Percentiles rank a stretch among this genome's conserved stretches.
These are phyloP conservation scores for Sylvilagus bachmani DNA, from an alignment of 2,113 vertebrate genomes.

Conservation along the genomic window DNA sequence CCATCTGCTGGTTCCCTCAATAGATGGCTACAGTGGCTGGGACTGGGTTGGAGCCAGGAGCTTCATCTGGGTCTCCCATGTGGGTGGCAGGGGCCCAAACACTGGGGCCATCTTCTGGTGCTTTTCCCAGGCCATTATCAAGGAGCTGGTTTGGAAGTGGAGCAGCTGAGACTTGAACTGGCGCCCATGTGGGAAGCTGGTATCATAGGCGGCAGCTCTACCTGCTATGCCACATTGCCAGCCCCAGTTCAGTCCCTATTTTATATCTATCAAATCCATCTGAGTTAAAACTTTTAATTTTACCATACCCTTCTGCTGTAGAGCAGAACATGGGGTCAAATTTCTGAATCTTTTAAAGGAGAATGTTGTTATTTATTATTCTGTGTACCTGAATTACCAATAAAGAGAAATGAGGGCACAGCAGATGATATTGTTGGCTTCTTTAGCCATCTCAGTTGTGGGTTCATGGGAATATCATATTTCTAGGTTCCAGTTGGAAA, in stretches of 20 bases:
- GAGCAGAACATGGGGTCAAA: background rate
- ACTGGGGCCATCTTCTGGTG: too few relatives aligned
- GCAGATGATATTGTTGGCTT: background rate
- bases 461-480: background rate
- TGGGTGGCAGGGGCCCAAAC: too few relatives aligned
- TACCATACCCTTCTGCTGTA: background rate
- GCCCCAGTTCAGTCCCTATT: background rate
- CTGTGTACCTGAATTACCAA: background rate
- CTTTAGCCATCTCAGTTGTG: background rate
- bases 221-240: too few relatives aligned
- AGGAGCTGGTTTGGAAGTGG: too few relatives aligned
- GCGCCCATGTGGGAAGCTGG: too few relatives aligned
- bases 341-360: constrained; percentile 13
- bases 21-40: too few relatives aligned
- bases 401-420: background rate
- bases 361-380: constrained; percentile 3
- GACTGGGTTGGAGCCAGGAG: too few relatives aligned
- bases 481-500: background rate
- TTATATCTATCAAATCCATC: background rate
- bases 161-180: too few relatives aligned
- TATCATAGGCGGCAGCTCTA: too few relatives aligned
- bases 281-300: constrained; percentile 21
- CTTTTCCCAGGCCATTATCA: too few relatives aligned
- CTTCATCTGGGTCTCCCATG: too few relatives aligned
- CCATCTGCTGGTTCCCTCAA: too few relatives aligned